Evolutionary conservation across 1,140 invertebrate species (phyloP).

Genomic region (Heliconius eleuchia): DNA sequence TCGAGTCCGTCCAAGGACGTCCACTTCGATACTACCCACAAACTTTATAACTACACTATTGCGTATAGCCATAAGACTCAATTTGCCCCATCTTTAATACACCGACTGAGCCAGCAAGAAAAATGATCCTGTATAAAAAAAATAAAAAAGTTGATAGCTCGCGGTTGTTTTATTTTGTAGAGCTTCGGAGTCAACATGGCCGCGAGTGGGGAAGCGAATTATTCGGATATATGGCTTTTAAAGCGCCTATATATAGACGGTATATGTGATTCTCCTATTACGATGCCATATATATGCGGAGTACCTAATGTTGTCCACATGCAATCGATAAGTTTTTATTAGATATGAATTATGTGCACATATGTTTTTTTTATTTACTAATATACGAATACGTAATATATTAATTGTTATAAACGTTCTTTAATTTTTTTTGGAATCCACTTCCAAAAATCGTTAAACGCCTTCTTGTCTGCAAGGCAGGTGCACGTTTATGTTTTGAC

Average conservation of each 20-base stretch:
- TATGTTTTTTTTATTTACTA: neutral
- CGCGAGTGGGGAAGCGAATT: slow-evolving; percentile 66
- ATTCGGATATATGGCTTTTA: slow-evolving; percentile 48
- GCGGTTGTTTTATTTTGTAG: slow-evolving; percentile 77
- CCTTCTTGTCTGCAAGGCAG: slow-evolving; percentile 67
- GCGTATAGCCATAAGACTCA: slow-evolving; percentile 33
- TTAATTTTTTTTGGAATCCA: neutral
- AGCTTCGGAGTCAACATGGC: slow-evolving; percentile 74
- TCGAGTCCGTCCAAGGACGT: slow-evolving; percentile 80
- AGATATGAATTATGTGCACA: neutral
- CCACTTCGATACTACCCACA: slow-evolving; percentile 59
- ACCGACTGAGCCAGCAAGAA: slow-evolving; percentile 68
- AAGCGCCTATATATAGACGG: neutral
- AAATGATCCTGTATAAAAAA: slow-evolving; percentile 81
- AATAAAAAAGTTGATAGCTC: slow-evolving; percentile 67
- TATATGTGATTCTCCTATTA: neutral
- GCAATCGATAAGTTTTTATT: neutral
- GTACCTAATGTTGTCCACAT: neutral
- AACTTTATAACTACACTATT: slow-evolving; percentile 49
- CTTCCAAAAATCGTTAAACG: slow-evolving; percentile 51
- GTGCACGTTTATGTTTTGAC: slow-evolving; percentile 77
- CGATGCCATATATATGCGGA: slow-evolving; percentile 10
- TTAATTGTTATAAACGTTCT: neutral
- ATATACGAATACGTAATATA: neutral
- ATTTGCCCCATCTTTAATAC: slow-evolving; percentile 58